Conservation (phyloP, 1,140 invertebrate genomes). For the Brachionus asplanchnoidis region DNA sequence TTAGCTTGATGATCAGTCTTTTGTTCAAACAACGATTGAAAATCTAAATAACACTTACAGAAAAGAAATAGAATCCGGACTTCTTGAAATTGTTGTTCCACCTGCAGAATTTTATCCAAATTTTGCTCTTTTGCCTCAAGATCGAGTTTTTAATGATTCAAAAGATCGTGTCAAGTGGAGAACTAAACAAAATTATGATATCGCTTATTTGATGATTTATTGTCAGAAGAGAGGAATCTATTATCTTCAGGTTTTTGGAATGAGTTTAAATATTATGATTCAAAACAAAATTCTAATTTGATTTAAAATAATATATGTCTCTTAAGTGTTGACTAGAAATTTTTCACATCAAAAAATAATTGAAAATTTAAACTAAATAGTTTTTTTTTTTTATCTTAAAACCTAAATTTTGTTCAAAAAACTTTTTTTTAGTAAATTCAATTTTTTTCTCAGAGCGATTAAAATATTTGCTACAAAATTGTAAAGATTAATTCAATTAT, state of each 20-base stretch:
- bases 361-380: too few species aligned
- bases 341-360: too few species aligned
- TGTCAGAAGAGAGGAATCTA: slow-evolving; percentile 16
- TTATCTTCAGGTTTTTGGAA: not conserved
- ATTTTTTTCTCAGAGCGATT: too few species aligned
- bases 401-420: too few species aligned
- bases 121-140: slow-evolving; percentile 65
- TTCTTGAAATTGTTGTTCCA: slow-evolving; percentile 83
- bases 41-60: slow-evolving; percentile 71
- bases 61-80: slow-evolving; percentile 68
- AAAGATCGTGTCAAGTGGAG: slow-evolving; percentile 81
- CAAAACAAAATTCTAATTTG: too few species aligned
- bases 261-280: too few species aligned
- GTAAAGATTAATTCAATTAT: too few species aligned
- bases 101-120: slow-evolving; percentile 81
- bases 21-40: slow-evolving; percentile 49
- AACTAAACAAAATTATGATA: slow-evolving; percentile 93
- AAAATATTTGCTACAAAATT: too few species aligned
- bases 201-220: slow-evolving; percentile 78
- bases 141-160: slow-evolving; percentile 77
- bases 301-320: too few species aligned
- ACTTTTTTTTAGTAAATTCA: too few species aligned
- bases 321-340: too few species aligned
- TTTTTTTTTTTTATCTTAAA: too few species aligned
- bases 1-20: slow-evolving; percentile 54